Conservation (phyloP, 1,140 invertebrate species). For the Apocrypta bakeri region DNA sequence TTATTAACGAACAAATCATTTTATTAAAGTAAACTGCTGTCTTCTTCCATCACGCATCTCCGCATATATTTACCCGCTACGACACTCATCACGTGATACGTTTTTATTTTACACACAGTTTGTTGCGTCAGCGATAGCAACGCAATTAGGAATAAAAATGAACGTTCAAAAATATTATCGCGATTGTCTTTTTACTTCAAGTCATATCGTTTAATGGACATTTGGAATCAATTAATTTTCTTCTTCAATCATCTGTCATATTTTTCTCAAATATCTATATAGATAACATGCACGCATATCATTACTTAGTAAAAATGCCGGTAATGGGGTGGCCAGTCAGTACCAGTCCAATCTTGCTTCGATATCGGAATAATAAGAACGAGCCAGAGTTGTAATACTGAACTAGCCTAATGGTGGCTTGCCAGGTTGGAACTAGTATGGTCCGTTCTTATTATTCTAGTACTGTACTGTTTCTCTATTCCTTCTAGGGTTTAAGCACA, state of each 20-base stretch:
- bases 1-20: neutral
- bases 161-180: neutral
- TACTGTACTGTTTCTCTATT: no score
- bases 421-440: no score
- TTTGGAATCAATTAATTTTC: no score
- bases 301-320: no score
- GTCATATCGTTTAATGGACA: neutral
- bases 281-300: slow-evolving; percentile 1
- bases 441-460: no score
- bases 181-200: neutral
- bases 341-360: no score
- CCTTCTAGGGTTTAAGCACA: no score
- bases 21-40: neutral
- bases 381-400: no score
- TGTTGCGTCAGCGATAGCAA: neutral
- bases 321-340: no score
- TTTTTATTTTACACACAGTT: slow-evolving; percentile 27
- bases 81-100: slow-evolving; percentile 24
- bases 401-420: no score
- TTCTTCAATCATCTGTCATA: neutral
- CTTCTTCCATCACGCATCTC: slow-evolving; percentile 42
- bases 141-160: slow-evolving; percentile 1
- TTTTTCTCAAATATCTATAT: neutral
- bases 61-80: slow-evolving; percentile 23
- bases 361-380: no score